A percentile compares a stretch with the other conserved stretches of the same genome.
These are phyloP conservation scores for Hydractinia echinata DNA, from an alignment of 30 jellyfish, hydroid and myxozoan species.

Conservation along the genomic window DNA sequence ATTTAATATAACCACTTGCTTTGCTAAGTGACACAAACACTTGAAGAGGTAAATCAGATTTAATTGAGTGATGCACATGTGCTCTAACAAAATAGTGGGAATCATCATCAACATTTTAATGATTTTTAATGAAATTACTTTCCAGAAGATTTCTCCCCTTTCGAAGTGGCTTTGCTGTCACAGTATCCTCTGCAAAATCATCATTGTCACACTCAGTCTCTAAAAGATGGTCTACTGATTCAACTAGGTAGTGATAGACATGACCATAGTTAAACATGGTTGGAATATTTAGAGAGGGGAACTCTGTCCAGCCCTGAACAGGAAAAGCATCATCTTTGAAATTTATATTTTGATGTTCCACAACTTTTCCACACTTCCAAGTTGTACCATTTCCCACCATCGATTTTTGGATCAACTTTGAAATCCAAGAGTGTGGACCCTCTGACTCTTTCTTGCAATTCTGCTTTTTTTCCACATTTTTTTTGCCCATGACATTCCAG, in stretches of 20 bases:
- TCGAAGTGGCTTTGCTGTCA: constrained; percentile 23
- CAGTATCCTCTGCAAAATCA: background rate
- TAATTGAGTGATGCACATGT: constrained; percentile 61
- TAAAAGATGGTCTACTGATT: constrained; percentile 15
- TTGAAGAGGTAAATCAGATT: constrained; percentile 25
- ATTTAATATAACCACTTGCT: constrained; percentile 22
- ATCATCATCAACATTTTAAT: background rate
- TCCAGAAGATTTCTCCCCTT: constrained; percentile 12
- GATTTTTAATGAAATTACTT: constrained; percentile 1
- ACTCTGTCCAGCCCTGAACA: background rate
- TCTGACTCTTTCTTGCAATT: constrained; percentile 5
- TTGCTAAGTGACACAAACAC: constrained; percentile 21
- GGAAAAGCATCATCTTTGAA: background rate
- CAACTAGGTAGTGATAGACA: constrained; percentile 36
- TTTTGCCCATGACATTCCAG: constrained; percentile 28
- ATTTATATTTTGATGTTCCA: background rate
- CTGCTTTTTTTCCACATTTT: constrained; percentile 12
- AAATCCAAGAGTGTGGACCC: constrained; percentile 7
- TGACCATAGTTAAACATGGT: constrained; percentile 17
- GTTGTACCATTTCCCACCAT: constrained; percentile 32
- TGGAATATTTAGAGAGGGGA: background rate
- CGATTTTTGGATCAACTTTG: constrained; percentile 16
- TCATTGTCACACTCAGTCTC: constrained; percentile 24
- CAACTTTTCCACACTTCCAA: background rate
- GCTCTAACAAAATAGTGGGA: constrained; percentile 22